Evolutionary conservation across 2,113 vertebrate genomes (phyloP).

Genomic region (Anser cygnoides): DNA sequence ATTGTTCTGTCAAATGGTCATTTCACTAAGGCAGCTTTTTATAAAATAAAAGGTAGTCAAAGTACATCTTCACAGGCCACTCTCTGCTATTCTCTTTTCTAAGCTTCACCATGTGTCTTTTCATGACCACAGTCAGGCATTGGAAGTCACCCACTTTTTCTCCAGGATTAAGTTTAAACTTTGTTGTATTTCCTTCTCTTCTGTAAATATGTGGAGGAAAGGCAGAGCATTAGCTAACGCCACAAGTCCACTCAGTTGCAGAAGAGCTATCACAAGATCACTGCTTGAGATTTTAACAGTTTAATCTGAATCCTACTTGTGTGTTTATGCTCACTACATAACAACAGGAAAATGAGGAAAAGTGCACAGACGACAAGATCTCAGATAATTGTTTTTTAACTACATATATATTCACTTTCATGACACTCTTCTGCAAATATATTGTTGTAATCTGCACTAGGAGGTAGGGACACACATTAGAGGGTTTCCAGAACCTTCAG

Average conservation of each 20-base stretch:
- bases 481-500: not conserved
- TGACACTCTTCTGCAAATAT: not conserved
- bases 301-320: not conserved
- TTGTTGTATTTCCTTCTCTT: not conserved
- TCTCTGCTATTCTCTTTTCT: not conserved
- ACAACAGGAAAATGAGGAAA: not conserved
- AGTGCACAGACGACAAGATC: not conserved
- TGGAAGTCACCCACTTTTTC: not conserved
- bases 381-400: not conserved
- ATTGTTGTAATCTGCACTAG: not conserved
- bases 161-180: not conserved
- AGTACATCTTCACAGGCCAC: not conserved
- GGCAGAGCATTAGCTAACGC: not conserved
- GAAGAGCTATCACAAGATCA: not conserved
- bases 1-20: not conserved
- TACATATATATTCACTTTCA: not conserved
- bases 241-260: not conserved
- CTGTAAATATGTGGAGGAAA: not conserved
- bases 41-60: not conserved
- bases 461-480: not conserved
- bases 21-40: not conserved
- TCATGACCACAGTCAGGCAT: not conserved
- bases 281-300: not conserved
- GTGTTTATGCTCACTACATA: not conserved
- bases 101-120: not conserved